phyloP scores from a whole-genome alignment of 2,888 invertebrate genomes.

The Diadegma fenestrale region DNA sequence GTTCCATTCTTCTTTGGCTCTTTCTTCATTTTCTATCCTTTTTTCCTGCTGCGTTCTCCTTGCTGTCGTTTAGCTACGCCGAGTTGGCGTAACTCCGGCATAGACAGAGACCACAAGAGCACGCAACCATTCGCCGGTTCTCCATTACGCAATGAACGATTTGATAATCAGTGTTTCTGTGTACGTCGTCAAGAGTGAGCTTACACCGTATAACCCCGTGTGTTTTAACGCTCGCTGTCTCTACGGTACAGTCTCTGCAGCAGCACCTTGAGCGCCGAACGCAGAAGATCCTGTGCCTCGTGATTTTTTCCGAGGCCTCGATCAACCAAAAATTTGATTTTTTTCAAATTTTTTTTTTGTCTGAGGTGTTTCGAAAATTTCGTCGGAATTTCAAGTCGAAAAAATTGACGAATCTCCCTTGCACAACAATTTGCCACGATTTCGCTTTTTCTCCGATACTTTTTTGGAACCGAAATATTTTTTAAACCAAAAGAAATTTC shows the following conservation, averaged over 20 bases:
- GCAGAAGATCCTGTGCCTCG: background rate
- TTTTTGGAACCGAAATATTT: too few species aligned
- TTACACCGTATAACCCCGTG: slow-evolving; percentile 33
- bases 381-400: background rate
- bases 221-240: slow-evolving; percentile 2
- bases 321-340: background rate
- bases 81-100: slow-evolving; percentile 63
- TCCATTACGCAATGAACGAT: slow-evolving; percentile 66
- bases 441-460: background rate
- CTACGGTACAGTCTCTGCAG: background rate
- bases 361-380: background rate
- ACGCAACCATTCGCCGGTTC: slow-evolving; percentile 72
- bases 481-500: too few species aligned
- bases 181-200: slow-evolving; percentile 31
- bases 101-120: slow-evolving; percentile 72
- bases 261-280: background rate
- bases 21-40: slow-evolving; percentile 3
- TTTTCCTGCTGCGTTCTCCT: slow-evolving; percentile 4
- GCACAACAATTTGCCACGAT: background rate
- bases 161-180: slow-evolving; percentile 67
- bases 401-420: background rate
- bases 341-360: background rate
- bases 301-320: background rate
- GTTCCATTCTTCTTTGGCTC: slow-evolving; percentile 25
- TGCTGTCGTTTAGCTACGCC: slow-evolving; percentile 31